phyloP scores from a whole-genome alignment of 2,888 invertebrate genomes.

The Drosophila macrospina region DNA sequence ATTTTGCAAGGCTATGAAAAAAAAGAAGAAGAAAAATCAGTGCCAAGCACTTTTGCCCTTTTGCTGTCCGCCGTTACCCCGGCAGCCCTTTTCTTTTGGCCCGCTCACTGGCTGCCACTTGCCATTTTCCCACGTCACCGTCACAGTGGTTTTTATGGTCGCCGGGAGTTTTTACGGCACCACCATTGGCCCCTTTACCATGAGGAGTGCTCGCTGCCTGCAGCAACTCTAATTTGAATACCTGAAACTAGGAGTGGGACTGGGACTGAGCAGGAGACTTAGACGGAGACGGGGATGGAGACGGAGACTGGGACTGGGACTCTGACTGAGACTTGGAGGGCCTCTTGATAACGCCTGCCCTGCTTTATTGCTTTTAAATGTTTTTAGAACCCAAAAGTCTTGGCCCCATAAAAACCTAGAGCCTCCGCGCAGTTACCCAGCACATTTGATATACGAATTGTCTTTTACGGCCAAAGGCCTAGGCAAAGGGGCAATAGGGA shows the following conservation, averaged over 20 bases:
- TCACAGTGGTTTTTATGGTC: constrained; percentile 72
- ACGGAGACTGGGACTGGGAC: constrained; percentile 9
- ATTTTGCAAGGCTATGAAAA: constrained; percentile 62
- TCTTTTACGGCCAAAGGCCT: constrained; percentile 51
- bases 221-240: constrained; percentile 72
- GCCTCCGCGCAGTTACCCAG: constrained; percentile 5
- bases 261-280: constrained; percentile 1
- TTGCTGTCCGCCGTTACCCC: constrained; percentile 15
- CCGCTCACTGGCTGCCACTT: background rate
- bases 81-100: background rate
- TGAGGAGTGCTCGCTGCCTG: constrained; percentile 12
- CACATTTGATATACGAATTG: constrained; percentile 70
- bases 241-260: constrained; percentile 44
- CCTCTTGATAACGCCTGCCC: constrained; percentile 71
- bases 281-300: background rate
- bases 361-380: constrained; percentile 78
- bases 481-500: constrained; percentile 2
- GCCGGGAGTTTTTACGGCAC: constrained; percentile 71
- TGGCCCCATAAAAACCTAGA: constrained; percentile 64
- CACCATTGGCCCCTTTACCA: constrained; percentile 72
- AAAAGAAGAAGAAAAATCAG: constrained; percentile 67
- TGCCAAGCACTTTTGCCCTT: constrained; percentile 70
- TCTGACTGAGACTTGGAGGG: constrained; percentile 34
- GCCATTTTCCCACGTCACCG: constrained; percentile 39
- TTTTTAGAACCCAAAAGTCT: constrained; percentile 61